Conservation (phyloP, 2,113 vertebrate genomes). For the Pomatorhinus ruficollis region DNA sequence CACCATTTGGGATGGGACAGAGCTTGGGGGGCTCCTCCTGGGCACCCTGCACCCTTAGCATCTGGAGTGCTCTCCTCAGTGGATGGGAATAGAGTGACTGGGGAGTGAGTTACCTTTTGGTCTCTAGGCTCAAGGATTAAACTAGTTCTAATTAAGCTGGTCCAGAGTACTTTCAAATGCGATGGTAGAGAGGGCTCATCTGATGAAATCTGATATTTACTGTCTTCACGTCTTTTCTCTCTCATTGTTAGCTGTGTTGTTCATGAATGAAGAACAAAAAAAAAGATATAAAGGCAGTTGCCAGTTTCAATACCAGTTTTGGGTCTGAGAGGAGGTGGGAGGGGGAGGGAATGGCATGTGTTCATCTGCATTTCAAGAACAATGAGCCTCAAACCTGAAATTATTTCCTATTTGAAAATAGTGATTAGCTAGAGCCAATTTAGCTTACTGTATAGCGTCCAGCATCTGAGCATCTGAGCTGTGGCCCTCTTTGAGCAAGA, state of each 20-base stretch:
- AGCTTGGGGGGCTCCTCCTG: rapidly evolving
- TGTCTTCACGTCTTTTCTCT: background rate
- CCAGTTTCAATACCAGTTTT: slow-evolving; percentile 30
- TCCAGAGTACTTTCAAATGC: background rate
- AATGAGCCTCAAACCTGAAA: slow-evolving; percentile 25
- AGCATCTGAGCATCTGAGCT: background rate
- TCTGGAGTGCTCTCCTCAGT: background rate
- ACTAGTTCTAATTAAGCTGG: background rate
- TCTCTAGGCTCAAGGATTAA: background rate
- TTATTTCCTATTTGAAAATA: slow-evolving; percentile 34
- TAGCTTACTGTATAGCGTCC: background rate
- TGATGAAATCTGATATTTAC: background rate
- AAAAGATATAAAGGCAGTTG: background rate
- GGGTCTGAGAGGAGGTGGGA: background rate
- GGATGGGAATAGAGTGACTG: background rate
- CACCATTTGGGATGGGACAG: background rate
- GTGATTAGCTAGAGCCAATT: background rate
- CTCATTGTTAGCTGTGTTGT: background rate
- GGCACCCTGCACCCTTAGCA: background rate
- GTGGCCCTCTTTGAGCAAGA: background rate
- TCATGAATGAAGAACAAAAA: slow-evolving; percentile 26
- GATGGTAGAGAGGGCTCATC: background rate
- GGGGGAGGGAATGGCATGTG: background rate
- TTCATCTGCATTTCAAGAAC: slow-evolving; percentile 27
- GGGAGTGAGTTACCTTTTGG: background rate